phyloP scores from a whole-genome alignment of 2,888 invertebrate genomes.

The Dione vanillae region DNA sequence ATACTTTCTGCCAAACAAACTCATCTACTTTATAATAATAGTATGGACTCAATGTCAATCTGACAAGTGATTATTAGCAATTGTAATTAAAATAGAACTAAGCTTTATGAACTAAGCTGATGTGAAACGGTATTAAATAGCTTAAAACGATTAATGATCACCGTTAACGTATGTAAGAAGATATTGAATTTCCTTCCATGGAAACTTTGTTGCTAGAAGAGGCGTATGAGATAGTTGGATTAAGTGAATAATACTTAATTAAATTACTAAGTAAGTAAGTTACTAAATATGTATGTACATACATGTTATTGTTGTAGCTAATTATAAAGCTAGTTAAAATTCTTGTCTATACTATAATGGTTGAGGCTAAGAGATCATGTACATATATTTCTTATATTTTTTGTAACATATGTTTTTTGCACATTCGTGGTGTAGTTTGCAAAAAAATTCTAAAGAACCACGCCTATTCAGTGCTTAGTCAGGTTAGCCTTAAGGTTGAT shows the following conservation, averaged over 20 bases:
- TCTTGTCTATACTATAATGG: no score
- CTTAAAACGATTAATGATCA: slow-evolving; percentile 19
- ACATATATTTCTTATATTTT: no score
- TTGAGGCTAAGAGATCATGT: no score
- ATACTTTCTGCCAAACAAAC: no score
- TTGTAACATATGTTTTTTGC: no score
- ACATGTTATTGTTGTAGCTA: background rate
- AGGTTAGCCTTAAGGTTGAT: no score
- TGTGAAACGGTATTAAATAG: slow-evolving; percentile 12
- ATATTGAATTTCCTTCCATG: slow-evolving; percentile 13
- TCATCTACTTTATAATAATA: no score
- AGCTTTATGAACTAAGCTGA: background rate
- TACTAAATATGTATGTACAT: no score
- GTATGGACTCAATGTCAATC: background rate
- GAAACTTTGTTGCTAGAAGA: background rate
- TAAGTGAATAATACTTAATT: background rate
- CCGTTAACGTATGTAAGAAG: slow-evolving; percentile 21
- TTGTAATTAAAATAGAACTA: slow-evolving; percentile 13
- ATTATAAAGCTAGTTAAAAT: background rate
- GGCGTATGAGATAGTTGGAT: background rate
- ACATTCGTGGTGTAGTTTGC: no score
- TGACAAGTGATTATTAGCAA: background rate
- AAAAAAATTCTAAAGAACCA: no score
- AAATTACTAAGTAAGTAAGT: background rate
- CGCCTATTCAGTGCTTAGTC: no score